Base-by-base conservation (phyloP, 2,113 vertebrate genomes). In the Paraplagusia blochii region DNA sequence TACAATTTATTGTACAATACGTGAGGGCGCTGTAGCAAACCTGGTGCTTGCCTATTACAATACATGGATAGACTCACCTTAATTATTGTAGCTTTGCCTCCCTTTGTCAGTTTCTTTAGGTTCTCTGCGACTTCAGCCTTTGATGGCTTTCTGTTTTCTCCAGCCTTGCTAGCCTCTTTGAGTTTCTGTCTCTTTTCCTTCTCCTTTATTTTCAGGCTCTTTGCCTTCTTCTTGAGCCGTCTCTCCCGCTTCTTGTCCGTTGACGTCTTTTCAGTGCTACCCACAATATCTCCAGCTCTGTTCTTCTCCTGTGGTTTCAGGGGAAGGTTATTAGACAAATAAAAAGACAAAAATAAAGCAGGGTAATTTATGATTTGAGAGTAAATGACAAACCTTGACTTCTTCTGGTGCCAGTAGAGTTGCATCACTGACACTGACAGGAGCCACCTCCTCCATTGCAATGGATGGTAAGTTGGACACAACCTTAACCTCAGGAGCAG, bases 391-490 rank as follows among this genome's bases (percentile, higher is more conserved):
- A 83, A 98, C 96, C 92, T 98, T 97, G 60, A 99, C 66, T 80
- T 99, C 96, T 59, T 99, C 95, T 35, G 97, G 95, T 50, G 97
- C 95, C 7, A 99, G 78, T 40, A 99, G 90, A 1, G 92, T 91
- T 19, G 89, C 94, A 9, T 94, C 92, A 13, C 95, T 98, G 19
- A 88, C 86, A 3, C 89, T 92, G 77, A 98, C 91, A 1, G 96
- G 96, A 57, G 96, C 95, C 29, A 98, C 97, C 62, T 99, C 97
- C 82, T 98, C 97, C 93, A 98, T 93, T 43, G 86, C 85, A 55
- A 99, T 86, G 2, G 96, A 92, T 0, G 97, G 95, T 72, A 98
- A 77, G 68, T 99, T 98, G 0, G 96, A 98, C 15, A 99, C 91
- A 1, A 99, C 91, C 82, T 95, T 98, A 50, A 99, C 90, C 72